Percentiles rank a stretch among this genome's conserved stretches.
These are phyloP conservation scores for Apodemia hepburni DNA, from an alignment of 2,888 invertebrate genomes.

Conservation along the genomic window DNA sequence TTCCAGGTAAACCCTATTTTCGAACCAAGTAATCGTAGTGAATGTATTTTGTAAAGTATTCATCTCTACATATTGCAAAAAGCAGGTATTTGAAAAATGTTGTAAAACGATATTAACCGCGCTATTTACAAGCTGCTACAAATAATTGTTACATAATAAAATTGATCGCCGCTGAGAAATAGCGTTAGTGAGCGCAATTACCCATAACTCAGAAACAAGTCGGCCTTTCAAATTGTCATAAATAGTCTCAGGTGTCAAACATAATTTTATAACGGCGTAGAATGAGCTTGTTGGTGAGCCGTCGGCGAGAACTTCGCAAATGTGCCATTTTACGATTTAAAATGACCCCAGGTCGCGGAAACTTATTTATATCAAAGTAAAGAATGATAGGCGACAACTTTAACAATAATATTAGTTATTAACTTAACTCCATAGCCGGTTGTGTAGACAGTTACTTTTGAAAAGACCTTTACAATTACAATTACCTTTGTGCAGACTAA, in stretches of 20 bases:
- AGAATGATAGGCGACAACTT: slow-evolving; percentile 31
- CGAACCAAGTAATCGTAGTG: no score
- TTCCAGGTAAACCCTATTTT: no score
- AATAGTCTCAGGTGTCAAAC: slow-evolving; percentile 44
- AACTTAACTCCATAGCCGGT: background rate
- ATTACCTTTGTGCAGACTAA: no score
- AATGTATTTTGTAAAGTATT: no score
- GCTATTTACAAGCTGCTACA: slow-evolving; percentile 25
- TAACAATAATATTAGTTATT: background rate
- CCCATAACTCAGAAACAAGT: slow-evolving; percentile 44
- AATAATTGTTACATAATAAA: slow-evolving; percentile 38
- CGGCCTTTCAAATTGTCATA: slow-evolving; percentile 47
- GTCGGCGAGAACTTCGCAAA: slow-evolving; percentile 28
- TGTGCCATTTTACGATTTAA: slow-evolving; percentile 36
- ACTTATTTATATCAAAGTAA: slow-evolving; percentile 36
- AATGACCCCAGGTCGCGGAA: slow-evolving; percentile 43
- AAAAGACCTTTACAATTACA: no score
- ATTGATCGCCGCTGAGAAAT: slow-evolving; percentile 39
- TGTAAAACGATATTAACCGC: slow-evolving; percentile 8
- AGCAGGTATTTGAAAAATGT: slow-evolving; percentile 3
- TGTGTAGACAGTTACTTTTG: no score
- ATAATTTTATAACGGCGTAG: slow-evolving; percentile 43
- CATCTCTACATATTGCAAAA: background rate
- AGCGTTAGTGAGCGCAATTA: slow-evolving; percentile 41
- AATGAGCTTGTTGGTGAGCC: slow-evolving; percentile 34